Conservation (phyloP, 2,888 invertebrate species). For the Agriotes lineatus region DNA sequence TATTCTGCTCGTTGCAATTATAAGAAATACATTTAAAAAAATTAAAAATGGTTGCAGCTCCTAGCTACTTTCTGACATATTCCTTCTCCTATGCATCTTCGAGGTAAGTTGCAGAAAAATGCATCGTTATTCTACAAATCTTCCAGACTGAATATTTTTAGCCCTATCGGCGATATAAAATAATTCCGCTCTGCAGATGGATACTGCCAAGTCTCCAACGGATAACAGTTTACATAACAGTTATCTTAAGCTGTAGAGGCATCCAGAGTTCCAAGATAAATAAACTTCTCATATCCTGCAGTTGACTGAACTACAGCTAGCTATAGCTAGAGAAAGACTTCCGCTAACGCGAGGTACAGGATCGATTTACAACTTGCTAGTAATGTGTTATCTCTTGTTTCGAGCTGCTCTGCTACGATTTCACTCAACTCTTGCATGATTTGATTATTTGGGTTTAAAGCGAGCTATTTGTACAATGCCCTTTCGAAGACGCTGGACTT, state of each 20-base stretch:
- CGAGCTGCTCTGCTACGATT: neutral
- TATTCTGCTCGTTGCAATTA: too few species aligned
- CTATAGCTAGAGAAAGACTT: conserved; percentile 25
- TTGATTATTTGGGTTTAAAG: neutral
- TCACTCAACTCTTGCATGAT: neutral
- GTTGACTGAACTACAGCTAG: conserved; percentile 19
- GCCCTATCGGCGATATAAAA: too few species aligned
- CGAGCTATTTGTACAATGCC: too few species aligned
- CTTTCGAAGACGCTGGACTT: too few species aligned
- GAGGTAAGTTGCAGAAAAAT: too few species aligned
- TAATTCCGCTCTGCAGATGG: too few species aligned
- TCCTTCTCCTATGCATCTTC: too few species aligned
- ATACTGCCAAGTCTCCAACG: neutral
- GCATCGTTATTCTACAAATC: too few species aligned
- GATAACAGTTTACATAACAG: conserved; percentile 1
- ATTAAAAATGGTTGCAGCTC: too few species aligned
- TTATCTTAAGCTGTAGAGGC: conserved; percentile 16
- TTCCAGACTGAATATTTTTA: too few species aligned
- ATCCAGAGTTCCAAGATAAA: conserved; percentile 27
- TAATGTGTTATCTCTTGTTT: neutral
- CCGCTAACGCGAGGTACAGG: conserved; percentile 18
- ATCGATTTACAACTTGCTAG: conserved; percentile 1
- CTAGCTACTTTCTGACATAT: too few species aligned
- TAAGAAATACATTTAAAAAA: too few species aligned
- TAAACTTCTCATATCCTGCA: conserved; percentile 36